Conservation (phyloP, 2,113 vertebrate species). For the Cavia porcellus region DNA sequence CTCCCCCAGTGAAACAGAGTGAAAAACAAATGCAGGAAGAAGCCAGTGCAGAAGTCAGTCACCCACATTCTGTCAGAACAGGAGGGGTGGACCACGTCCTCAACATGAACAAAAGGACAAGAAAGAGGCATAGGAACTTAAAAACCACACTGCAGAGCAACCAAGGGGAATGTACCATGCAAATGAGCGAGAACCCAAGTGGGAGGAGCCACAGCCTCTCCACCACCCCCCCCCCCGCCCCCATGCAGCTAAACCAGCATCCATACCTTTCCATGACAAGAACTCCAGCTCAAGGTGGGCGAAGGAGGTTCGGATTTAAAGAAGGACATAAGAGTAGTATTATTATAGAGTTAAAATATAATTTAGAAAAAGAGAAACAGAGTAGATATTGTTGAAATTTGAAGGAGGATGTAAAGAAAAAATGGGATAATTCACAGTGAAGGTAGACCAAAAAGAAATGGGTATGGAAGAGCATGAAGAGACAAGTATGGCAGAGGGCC, state of each 20-base stretch:
- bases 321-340: background rate
- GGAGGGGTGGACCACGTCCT: background rate
- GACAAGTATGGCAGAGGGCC: background rate
- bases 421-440: background rate
- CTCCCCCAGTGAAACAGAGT: background rate
- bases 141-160: background rate
- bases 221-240: background rate
- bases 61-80: background rate
- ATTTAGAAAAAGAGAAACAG: background rate
- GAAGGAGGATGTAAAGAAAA: background rate
- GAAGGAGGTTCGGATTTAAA: background rate
- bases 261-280: background rate
- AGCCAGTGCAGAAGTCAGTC: background rate
- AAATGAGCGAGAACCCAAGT: background rate
- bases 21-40: background rate
- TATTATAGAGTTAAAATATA: background rate
- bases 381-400: background rate
- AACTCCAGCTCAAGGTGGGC: background rate
- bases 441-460: background rate
- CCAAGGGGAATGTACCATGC: rapidly evolving
- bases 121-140: background rate
- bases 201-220: background rate
- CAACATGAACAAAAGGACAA: background rate
- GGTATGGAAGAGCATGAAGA: background rate
- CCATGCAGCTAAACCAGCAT: rapidly evolving